Percentiles rank a stretch among this genome's conserved stretches.
phyloP scores from a whole-genome alignment of 2,888 invertebrate species.

The Agrotis puta region DNA sequence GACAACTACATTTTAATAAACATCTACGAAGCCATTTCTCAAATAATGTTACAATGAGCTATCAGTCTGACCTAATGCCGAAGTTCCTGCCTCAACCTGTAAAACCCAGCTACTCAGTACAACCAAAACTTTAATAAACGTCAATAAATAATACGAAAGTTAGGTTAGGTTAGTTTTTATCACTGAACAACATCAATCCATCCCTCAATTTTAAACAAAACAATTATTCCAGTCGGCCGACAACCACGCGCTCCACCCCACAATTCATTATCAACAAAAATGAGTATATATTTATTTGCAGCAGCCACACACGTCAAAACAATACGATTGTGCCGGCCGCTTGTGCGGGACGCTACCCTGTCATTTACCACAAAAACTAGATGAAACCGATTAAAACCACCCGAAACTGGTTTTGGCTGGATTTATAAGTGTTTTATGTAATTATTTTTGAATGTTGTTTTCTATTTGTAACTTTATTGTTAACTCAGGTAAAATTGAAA shows the following conservation, averaged over 20 bases:
- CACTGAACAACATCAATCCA: constrained; percentile 9
- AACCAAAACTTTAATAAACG: neutral
- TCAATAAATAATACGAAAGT: neutral
- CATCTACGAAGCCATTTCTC: too few relatives aligned
- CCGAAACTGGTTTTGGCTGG: constrained; percentile 55
- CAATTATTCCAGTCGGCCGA: constrained; percentile 9
- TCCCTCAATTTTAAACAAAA: constrained; percentile 22
- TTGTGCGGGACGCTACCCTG: constrained; percentile 70
- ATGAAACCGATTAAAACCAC: constrained; percentile 81
- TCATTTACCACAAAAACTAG: constrained; percentile 88
- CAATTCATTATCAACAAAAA: constrained; percentile 90
- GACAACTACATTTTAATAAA: too few relatives aligned
- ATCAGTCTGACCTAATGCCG: too few relatives aligned
- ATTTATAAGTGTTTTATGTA: constrained; percentile 51
- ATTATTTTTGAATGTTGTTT: constrained; percentile 32
- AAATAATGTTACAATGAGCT: too few relatives aligned
- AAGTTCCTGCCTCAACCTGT: too few relatives aligned
- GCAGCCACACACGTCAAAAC: constrained; percentile 83
- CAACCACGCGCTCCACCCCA: constrained; percentile 54
- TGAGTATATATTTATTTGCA: constrained; percentile 87
- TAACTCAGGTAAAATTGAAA: too few relatives aligned
- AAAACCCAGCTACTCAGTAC: too few relatives aligned
- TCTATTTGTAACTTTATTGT: neutral
- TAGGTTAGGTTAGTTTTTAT: too few relatives aligned
- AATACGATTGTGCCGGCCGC: constrained; percentile 69